Evolutionary conservation across 1,140 invertebrate genomes (phyloP), one percentile per base, ranked within the genome.

Genomic region (Gonioctena quinquepunctata): DNA sequence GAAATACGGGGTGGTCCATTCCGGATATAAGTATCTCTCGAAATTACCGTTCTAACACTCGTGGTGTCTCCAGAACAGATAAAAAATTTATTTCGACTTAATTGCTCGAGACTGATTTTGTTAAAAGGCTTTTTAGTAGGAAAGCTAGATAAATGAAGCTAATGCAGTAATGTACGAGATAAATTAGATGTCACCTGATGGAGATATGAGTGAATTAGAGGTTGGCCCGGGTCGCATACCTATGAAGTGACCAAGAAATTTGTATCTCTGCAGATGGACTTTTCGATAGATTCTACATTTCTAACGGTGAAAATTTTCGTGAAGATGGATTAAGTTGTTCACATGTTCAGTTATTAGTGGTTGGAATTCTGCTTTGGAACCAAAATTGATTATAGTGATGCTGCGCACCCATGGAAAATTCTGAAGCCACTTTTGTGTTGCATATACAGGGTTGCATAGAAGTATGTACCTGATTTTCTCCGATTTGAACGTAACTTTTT

Each of bases 101-200:
- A 62, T 62, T 62, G 60, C 60, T 62, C 60, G 13, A 62, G 60
- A 62, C 42, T 42, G 60, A 62, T 62, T 62, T 48, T 48, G 60
- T 62, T 62, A 62, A 62, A 27, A 48, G 7, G 26, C 18, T 48
- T 62, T 62, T 62, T 48, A 62, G 60, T 33, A 62, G n/a, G 28
- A 27, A 28, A 62, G 18, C 6, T 13, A 62, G 60, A 62, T 62
- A 48, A 48, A 22, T 42, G 28, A 62, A 8, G 60, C 21, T 59
- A 59, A 62, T 62, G 60, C 19, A 21, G 27, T 48, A 42, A 60
- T 27, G 57, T 60, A 60, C 18, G 6, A 18, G 33, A 62, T 62
- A 33, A 62, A 62, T 62, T 18, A 62, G 60, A 62, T 28, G 60
- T 62, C 60, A 62, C 33, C 19, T 21, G 26, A 62, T 33, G 21